Conservation (phyloP, 2,888 invertebrate species). For the Caenorhabditis virilis region DNA sequence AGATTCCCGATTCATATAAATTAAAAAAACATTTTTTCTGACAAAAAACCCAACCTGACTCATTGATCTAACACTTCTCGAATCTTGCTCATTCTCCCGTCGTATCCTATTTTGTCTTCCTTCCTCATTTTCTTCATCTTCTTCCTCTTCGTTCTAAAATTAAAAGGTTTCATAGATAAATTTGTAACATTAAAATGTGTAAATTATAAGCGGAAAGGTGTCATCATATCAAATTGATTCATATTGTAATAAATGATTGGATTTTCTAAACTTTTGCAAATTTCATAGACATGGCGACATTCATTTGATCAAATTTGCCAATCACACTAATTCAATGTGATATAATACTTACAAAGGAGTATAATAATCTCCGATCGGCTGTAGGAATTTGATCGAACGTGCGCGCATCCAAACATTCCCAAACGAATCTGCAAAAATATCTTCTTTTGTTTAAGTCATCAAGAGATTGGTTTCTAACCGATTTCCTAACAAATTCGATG, state of each 20-base stretch:
- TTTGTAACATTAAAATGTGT: background rate
- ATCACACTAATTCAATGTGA: background rate
- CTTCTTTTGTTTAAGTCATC: background rate
- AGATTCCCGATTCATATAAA: background rate
- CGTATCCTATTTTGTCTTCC: conserved; percentile 1
- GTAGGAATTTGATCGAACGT: conserved; percentile 54
- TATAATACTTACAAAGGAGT: conserved; percentile 33
- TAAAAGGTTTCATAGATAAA: background rate
- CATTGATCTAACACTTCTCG: conserved; percentile 6
- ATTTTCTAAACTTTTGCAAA: background rate
- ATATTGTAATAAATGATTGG: background rate
- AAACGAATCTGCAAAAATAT: conserved; percentile 47
- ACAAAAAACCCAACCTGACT: background rate
- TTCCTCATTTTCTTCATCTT: conserved; percentile 15
- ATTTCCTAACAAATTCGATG: conserved; percentile 46
- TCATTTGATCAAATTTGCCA: background rate
- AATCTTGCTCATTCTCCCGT: background rate
- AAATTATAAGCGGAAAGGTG: background rate
- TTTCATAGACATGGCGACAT: background rate
- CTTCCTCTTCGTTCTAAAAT: conserved; percentile 16
- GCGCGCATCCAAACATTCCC: conserved; percentile 59
- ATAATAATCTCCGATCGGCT: conserved; percentile 59
- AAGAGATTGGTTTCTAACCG: conserved; percentile 1
- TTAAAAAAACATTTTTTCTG: background rate
- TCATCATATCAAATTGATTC: background rate